Evolutionary conservation across 2,888 invertebrate species (phyloP), one percentile per base, ranked within the genome.

Genomic region (Resseliella maxima): DNA sequence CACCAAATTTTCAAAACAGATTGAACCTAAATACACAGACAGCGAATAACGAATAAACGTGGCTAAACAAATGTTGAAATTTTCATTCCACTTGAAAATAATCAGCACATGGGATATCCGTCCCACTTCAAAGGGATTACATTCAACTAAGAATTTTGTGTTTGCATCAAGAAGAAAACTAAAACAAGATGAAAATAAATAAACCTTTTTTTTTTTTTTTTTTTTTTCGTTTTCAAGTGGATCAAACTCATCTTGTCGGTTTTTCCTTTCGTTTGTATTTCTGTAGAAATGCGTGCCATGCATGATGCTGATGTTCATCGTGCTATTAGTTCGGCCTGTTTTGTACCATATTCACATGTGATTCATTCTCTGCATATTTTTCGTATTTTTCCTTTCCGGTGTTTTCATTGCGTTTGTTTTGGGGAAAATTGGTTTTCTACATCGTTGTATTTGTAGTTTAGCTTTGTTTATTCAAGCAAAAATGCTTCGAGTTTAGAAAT

Each of bases 171-270:
- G 15, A 59, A 8, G n/a, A 72, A 72, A 72, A 31, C 31, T 31
- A 72, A 41, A 31, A 72, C 72, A 72, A 72, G 72, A 72, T 72
- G 72, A 72, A 72, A 72, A 72, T 15, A 72, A 72, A 72, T 31
- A 59, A 59, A 59, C 24, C 59, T 27, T 59, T 31, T 72, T 59
- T 59, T n/a, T n/a, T n/a, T n/a, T n/a, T n/a, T n/a, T n/a, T 41
- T 41, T 12, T 41, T 41, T 41, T 12, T 41, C 12, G 5, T 41
- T 12, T 24, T 72, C 72, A 35, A 72, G 72, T 72, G n/a, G 72
- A 72, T 15, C 72, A 59, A 24, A 59, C 27, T 5, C 59, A 12
- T 41, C 41, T 41, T 41, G 41, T 59, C 59, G 59, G 24, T 59
- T 3, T 59, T n/a, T 59, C 0, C 12, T 6, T 2, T 6, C n/a